These are phyloP conservation scores for Drosophila azteca DNA, from an alignment of 1,140 invertebrate species.

Conservation along the genomic window DNA sequence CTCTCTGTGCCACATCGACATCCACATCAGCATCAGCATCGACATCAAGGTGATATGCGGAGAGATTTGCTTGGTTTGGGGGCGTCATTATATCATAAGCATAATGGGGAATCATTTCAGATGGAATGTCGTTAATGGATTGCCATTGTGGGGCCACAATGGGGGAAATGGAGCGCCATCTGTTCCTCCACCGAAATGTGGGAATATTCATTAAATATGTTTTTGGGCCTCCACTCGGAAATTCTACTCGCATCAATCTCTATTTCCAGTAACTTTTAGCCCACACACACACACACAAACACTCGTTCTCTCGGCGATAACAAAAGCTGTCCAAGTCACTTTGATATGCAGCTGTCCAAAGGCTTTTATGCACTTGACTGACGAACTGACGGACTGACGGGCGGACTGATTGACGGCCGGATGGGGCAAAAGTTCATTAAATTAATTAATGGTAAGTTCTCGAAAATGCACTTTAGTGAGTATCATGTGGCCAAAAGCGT, in stretches of 20 bases:
- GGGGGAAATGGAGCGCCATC: background rate
- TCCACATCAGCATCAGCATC: too few species aligned
- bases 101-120: conserved; percentile 30
- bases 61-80: conserved; percentile 12
- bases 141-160: conserved; percentile 13
- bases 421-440: conserved; percentile 39
- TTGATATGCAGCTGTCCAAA: conserved; percentile 41
- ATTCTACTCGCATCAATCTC: background rate
- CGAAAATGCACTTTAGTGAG: conserved; percentile 26
- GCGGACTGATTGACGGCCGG: conserved; percentile 27
- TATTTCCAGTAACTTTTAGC: conserved; percentile 1
- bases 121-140: conserved; percentile 35
- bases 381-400: conserved; percentile 29
- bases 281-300: conserved; percentile 15
- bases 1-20: background rate
- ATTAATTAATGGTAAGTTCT: conserved; percentile 46
- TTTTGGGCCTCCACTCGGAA: background rate
- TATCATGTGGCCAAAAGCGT: conserved; percentile 40
- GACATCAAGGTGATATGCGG: conserved; percentile 34
- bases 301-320: conserved; percentile 2
- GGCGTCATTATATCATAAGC: conserved; percentile 11
- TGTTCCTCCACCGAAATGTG: background rate
- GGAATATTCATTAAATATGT: conserved; percentile 3
- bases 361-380: conserved; percentile 34
- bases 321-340: conserved; percentile 17